Base-by-base conservation (phyloP, 2,797 vertebrate species). In the Manis pentadactyla region DNA sequence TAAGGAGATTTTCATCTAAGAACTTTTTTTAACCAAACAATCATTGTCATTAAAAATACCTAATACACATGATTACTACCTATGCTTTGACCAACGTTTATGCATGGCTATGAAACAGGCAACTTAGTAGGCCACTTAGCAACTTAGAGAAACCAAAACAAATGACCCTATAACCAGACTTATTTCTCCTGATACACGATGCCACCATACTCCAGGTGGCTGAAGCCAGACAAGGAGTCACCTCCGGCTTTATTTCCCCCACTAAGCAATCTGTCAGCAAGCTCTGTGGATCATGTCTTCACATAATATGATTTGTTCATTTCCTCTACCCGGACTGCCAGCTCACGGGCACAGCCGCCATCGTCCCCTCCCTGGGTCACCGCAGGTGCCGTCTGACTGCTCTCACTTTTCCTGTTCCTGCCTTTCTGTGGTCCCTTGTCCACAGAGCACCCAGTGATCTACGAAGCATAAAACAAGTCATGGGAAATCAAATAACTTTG, bases 111-210 rank as follows among this genome's bases (percentile, higher is more conserved):
- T 55, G 81, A 59, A 66, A 5, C 14, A 23, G 29, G 12, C 15
- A 59, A 61, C n/a, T 90, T 69, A 71, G 25, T 11, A 77, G 25
- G 2, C 23, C 66, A 95, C 66, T 53, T 1, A 27, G 59, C 8
- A 81, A 61, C 17, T 51, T 81, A 46, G 49, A 21, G 83, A 83
- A 95, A 90, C 6, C n/a, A n/a, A 90, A 92, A 74, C 57, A 90
- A 79, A 87, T 29, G 57, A 61, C 10, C n/a, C 11, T 11, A 2
- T 63, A 55, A 39, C 4, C 42, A 78, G 1, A 69, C 7, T 19
- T 46, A 17, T 82, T 46, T n/a, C 4, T 86, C 13, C 29, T 37
- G 74, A 18, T 29, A 14, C 53, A n/a, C 64, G 12, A 46, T 23
- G 68, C 19, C 19, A 59, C 71, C 19, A 25, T 42, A 71, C 1